A percentile compares a stretch with the other conserved stretches of the same genome.
Conservation (phyloP, 30 jellyfish, hydroid and myxozoan species). For the Turritopsis rubra region DNA sequence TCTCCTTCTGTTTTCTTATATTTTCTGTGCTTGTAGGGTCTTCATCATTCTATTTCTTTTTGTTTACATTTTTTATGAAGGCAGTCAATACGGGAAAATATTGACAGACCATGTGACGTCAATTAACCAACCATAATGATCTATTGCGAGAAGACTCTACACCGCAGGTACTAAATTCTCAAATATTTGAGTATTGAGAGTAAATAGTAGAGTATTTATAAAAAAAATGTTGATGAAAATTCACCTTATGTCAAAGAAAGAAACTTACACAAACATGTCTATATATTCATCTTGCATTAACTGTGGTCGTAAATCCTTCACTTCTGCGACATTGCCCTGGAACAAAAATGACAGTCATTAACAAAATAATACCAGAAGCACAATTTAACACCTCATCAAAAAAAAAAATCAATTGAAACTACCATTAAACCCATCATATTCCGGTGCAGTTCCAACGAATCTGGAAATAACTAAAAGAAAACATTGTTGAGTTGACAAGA, state of each 20-base stretch:
- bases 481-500: background rate
- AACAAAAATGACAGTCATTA: background rate
- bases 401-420: background rate
- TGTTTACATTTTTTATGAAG: too few species aligned
- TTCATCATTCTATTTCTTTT: too few species aligned
- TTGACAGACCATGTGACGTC: too few species aligned
- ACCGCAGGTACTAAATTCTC: too few species aligned
- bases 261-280: conserved; percentile 49
- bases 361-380: background rate
- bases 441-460: conserved; percentile 35
- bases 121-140: too few species aligned
- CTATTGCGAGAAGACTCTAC: too few species aligned
- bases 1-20: too few species aligned
- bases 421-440: conserved; percentile 64
- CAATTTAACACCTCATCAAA: background rate
- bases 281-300: conserved; percentile 38
- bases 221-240: background rate
- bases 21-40: too few species aligned
- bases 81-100: too few species aligned
- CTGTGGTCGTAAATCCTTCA: conserved; percentile 33
- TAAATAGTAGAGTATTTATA: background rate
- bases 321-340: conserved; percentile 87
- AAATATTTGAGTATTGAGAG: background rate
- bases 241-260: background rate
- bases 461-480: conserved; percentile 34